These are phyloP conservation scores for Psilopogon haemacephalus DNA, from an alignment of 2,113 vertebrate genomes.

Conservation along the genomic window DNA sequence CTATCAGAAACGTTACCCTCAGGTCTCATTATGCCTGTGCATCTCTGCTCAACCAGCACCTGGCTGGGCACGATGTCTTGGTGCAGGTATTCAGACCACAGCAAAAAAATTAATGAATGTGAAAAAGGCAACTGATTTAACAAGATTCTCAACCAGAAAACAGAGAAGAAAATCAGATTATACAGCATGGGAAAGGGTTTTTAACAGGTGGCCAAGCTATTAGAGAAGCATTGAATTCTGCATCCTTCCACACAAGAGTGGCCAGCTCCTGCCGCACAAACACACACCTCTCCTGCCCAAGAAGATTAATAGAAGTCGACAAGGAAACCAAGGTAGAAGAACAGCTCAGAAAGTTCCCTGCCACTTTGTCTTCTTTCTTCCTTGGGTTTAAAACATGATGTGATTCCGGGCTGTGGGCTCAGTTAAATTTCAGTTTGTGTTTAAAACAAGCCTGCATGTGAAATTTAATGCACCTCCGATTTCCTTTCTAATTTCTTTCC, in stretches of 20 bases:
- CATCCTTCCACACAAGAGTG: neutral
- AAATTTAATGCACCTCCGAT: conserved; percentile 11
- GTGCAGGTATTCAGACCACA: neutral
- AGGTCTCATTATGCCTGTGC: neutral
- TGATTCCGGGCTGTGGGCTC: neutral
- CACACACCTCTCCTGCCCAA: neutral
- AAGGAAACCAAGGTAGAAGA: neutral
- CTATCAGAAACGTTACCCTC: neutral
- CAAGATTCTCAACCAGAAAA: neutral
- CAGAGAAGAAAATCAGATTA: neutral
- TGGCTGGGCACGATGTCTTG: neutral
- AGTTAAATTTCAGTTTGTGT: neutral
- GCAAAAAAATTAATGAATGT: neutral
- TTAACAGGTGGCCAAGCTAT: neutral
- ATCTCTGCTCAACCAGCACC: neutral
- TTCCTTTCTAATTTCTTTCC: conserved; percentile 28
- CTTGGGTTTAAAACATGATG: neutral
- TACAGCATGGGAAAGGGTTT: neutral
- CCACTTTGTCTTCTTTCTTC: neutral
- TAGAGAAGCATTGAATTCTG: neutral
- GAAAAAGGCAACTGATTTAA: neutral
- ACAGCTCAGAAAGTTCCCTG: neutral
- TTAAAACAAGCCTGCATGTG: neutral
- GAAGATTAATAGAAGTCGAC: neutral
- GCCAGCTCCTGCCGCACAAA: neutral